Conservation (phyloP, 2,797 vertebrate genomes). For the Prionace glauca region DNA sequence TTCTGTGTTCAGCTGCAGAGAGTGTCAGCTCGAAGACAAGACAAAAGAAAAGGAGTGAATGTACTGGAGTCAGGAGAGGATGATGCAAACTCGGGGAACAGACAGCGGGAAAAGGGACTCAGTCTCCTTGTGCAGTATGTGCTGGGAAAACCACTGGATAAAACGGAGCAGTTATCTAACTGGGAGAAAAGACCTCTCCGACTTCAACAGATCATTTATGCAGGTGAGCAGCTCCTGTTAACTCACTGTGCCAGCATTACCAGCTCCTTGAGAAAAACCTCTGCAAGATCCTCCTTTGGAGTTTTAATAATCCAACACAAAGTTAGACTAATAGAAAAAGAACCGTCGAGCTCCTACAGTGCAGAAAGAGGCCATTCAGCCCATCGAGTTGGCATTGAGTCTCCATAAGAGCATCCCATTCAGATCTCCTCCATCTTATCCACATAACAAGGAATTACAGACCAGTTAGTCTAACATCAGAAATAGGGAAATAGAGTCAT, state of each 20-base stretch:
- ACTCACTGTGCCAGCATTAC: neutral
- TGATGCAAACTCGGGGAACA: slow-evolving; percentile 34
- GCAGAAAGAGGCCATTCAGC: no score
- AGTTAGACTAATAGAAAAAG: neutral
- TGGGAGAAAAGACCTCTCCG: slow-evolving; percentile 77
- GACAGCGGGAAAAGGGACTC: slow-evolving; percentile 65
- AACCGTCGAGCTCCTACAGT: no score
- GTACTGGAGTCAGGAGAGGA: neutral
- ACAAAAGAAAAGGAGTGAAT: neutral
- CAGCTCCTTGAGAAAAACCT: neutral
- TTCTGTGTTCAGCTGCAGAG: slow-evolving; percentile 49
- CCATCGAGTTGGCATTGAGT: no score
- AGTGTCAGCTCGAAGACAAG: slow-evolving; percentile 39
- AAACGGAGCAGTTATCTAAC: slow-evolving; percentile 78
- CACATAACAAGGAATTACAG: no score
- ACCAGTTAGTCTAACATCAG: no score
- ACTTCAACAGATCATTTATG: slow-evolving; percentile 72
- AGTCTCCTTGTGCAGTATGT: slow-evolving; percentile 76
- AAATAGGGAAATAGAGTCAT: neutral
- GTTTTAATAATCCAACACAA: neutral
- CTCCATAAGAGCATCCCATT: no score
- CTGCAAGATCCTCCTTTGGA: neutral
- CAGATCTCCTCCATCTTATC: no score
- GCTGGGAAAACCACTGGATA: slow-evolving; percentile 74
- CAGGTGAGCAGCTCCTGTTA: slow-evolving; percentile 56